Base-by-base conservation (phyloP, 2,888 invertebrate genomes). In the Anthophora plumipes region DNA sequence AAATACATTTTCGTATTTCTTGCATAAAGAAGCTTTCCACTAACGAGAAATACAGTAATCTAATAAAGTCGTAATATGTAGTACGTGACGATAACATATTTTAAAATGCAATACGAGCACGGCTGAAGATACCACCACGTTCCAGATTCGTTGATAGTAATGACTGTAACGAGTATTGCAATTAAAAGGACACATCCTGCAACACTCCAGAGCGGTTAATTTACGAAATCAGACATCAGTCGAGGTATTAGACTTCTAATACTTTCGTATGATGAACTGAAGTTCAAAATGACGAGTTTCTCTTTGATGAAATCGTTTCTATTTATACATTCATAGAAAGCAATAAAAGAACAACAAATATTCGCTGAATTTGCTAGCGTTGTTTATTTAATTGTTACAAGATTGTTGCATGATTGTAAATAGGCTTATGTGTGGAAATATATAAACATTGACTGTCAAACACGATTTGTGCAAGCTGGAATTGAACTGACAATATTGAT, bases 11-110 rank as follows among this genome's bases (percentile, higher is more conserved):
- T 57, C 37, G 8, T 8, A 9, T 57, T 9, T 39, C 57, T 0
- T n/a, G 5, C n/a, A 11, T n/a, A 11, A 54, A 22, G 54, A 12
- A 14, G 7, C 1, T 7, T 4, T 1, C 37, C 4, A 6, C 11
- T 37, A 55, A 17, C 31, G 31, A 17, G 57, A 5, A n/a, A n/a
- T 37, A 4, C n/a, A 57, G 37, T 39, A 57, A 37, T 57, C 37
- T 57, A 11, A 57, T 39, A 14, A 57, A 57, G 37, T n/a, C n/a
- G 52, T 25, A 54, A 25, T 54, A 54, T 17, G 37, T 57, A 39
- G 37, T 57, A 37, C 39, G 17, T 17, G 11, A 37, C n/a, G 57
- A n/a, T 31, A 31, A 31, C 17, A 17, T 37, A n/a, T n/a, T 57
- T n/a, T n/a, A n/a, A 9, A 37, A 39, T 39, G 12, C n/a, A n/a